phyloP scores from a whole-genome alignment of 2,113 vertebrate genomes.

The Gymnarchus niloticus region DNA sequence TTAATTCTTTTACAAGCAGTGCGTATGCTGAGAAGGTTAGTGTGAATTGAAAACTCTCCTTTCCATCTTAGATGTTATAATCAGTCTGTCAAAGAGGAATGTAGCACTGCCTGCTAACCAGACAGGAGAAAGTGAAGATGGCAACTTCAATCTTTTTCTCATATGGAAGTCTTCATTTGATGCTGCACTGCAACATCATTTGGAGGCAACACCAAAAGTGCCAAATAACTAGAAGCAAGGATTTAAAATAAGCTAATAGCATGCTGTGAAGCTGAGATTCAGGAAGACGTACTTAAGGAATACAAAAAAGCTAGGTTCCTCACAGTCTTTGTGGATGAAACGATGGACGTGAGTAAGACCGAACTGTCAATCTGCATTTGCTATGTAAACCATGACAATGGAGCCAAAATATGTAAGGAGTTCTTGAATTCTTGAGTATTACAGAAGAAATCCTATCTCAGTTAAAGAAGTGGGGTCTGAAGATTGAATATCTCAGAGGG shows the following conservation, averaged over 20 bases:
- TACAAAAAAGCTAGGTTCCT: slow-evolving; percentile 5
- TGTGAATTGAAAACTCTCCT: slow-evolving; percentile 7
- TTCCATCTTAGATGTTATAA: slow-evolving; percentile 22
- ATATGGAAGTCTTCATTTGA: slow-evolving; percentile 12
- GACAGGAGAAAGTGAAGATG: slow-evolving; percentile 25
- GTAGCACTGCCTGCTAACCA: slow-evolving; percentile 14
- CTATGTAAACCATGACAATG: too few species aligned
- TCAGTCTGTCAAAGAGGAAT: slow-evolving; percentile 17
- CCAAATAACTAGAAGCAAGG: not conserved
- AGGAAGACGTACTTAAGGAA: slow-evolving; percentile 15
- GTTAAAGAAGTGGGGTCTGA: slow-evolving; percentile 17
- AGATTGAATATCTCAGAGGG: slow-evolving; percentile 19
- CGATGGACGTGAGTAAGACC: too few species aligned
- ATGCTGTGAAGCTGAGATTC: slow-evolving; percentile 25
- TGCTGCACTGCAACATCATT: not conserved
- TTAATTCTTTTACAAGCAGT: too few species aligned
- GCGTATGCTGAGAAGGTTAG: too few species aligned
- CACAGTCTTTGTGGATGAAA: slow-evolving; percentile 13
- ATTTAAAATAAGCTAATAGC: slow-evolving; percentile 23
- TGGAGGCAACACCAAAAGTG: slow-evolving; percentile 9
- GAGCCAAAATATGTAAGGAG: too few species aligned
- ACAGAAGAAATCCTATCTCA: slow-evolving; percentile 8
- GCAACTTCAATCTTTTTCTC: slow-evolving; percentile 16
- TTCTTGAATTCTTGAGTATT: too few species aligned
- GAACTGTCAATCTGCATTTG: too few species aligned